A percentile compares a stretch with the other conserved stretches of the same genome.
These are phyloP conservation scores for Limnephilus lunatus DNA, from an alignment of 2,888 invertebrate genomes.

Conservation along the genomic window DNA sequence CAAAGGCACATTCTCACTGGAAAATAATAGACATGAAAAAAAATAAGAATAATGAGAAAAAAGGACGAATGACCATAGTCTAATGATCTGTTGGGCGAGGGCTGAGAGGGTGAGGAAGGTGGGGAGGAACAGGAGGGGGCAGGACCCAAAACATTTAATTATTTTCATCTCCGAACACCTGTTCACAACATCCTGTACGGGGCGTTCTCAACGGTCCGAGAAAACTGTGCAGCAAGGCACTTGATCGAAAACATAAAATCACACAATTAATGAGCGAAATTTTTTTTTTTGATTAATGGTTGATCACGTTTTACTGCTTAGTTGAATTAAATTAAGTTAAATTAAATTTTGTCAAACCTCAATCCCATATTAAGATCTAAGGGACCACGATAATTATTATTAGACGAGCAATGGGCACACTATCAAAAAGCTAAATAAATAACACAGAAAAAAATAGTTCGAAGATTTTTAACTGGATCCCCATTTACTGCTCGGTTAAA, in stretches of 20 bases:
- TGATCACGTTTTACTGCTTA: background rate
- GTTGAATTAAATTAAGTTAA: background rate
- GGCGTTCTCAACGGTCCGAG: background rate
- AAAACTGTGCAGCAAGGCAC: background rate
- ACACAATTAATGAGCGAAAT: background rate
- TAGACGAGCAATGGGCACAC: background rate
- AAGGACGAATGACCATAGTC: conserved; percentile 28
- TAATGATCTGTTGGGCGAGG: background rate
- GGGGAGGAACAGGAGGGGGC: background rate
- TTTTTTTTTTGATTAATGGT: background rate
- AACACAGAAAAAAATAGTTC: background rate
- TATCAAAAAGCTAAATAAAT: background rate
- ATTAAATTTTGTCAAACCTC: background rate
- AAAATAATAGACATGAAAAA: background rate
- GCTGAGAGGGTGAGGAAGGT: background rate
- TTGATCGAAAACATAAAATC: background rate
- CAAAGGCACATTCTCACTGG: background rate
- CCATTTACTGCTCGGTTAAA: background rate
- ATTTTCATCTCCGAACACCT: conserved; percentile 55
- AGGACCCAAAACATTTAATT: conserved; percentile 57
- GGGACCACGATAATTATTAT: background rate
- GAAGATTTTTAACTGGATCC: background rate
- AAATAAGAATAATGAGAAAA: background rate
- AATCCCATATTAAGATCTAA: too few relatives aligned
- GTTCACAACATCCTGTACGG: conserved; percentile 52